phyloP scores from a whole-genome alignment of 2,113 vertebrate species.

The Gallinago undulata region DNA sequence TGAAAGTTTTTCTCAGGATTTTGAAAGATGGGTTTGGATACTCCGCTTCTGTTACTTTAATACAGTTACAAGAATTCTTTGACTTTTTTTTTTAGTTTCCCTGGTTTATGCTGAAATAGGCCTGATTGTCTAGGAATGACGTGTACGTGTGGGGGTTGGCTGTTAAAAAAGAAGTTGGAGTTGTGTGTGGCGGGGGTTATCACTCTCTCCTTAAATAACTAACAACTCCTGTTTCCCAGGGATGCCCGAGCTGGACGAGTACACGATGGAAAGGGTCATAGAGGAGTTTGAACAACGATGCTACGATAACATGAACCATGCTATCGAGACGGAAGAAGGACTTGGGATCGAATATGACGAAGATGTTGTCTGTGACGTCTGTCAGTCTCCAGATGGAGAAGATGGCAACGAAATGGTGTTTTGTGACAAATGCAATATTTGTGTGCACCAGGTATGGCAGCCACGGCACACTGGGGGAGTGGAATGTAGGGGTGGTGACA shows the following conservation, averaged over 20 bases:
- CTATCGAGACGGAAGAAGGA: slow-evolving; percentile 93
- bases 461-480: no score
- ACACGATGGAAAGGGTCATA: slow-evolving; percentile 90
- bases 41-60: neutral
- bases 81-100: neutral
- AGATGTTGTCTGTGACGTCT: slow-evolving; percentile 97
- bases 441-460: slow-evolving; percentile 90
- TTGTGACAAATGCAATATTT: slow-evolving; percentile 99
- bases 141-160: fast-evolving
- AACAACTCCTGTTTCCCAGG: slow-evolving; percentile 51
- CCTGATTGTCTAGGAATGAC: neutral
- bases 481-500: neutral
- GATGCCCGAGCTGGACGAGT: slow-evolving; percentile 85
- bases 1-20: neutral
- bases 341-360: slow-evolving; percentile 98
- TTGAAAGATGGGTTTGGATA: neutral
- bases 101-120: neutral
- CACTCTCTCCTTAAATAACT: neutral
- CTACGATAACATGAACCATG: slow-evolving; percentile 92
- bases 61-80: neutral
- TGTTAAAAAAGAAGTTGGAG: neutral
- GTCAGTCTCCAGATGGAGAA: slow-evolving; percentile 95
- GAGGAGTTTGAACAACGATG: slow-evolving; percentile 92
- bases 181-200: neutral
- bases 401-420: slow-evolving; percentile 99